Percentiles rank a stretch among this genome's conserved stretches.
These are phyloP conservation scores for Drosophila subsilvestris DNA, from an alignment of 2,888 invertebrate species.

Conservation along the genomic window DNA sequence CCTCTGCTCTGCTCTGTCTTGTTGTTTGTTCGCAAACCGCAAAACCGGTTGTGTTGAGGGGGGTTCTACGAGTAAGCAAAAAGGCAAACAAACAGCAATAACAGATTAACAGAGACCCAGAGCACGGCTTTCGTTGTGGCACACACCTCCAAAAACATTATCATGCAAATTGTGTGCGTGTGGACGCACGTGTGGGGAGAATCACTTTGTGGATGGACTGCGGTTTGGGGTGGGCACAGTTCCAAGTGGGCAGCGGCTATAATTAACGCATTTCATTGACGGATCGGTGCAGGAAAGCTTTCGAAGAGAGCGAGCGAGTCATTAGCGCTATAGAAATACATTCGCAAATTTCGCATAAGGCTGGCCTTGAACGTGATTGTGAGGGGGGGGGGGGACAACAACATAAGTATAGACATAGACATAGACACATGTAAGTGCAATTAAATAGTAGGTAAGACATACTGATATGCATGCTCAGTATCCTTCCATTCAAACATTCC, in stretches of 20 bases:
- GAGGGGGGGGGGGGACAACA: too few relatives aligned
- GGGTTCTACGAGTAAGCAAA: constrained; percentile 18
- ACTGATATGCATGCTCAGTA: background rate
- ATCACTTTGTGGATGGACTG: constrained; percentile 5
- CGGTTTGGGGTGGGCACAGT: constrained; percentile 28
- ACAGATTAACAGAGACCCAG: constrained; percentile 54
- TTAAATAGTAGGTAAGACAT: background rate
- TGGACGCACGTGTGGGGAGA: constrained; percentile 12
- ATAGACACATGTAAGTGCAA: background rate
- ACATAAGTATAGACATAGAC: background rate
- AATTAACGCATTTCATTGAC: constrained; percentile 47
- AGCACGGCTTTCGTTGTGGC: constrained; percentile 8
- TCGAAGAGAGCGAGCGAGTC: constrained; percentile 28
- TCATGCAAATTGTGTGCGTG: constrained; percentile 29
- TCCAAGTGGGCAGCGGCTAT: constrained; percentile 38
- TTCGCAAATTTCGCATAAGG: constrained; percentile 9
- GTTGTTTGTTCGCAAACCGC: constrained; percentile 3
- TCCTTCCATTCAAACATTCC: background rate
- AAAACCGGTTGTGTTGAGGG: constrained; percentile 45
- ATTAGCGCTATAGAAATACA: constrained; percentile 24
- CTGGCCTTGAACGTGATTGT: constrained; percentile 46
- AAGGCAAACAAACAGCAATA: constrained; percentile 10
- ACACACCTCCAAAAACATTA: constrained; percentile 62
- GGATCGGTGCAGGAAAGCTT: constrained; percentile 27
- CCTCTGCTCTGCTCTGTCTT: background rate